These are phyloP conservation scores for Drosophila baimaii DNA, from an alignment of 1,140 invertebrate genomes.

Conservation along the genomic window DNA sequence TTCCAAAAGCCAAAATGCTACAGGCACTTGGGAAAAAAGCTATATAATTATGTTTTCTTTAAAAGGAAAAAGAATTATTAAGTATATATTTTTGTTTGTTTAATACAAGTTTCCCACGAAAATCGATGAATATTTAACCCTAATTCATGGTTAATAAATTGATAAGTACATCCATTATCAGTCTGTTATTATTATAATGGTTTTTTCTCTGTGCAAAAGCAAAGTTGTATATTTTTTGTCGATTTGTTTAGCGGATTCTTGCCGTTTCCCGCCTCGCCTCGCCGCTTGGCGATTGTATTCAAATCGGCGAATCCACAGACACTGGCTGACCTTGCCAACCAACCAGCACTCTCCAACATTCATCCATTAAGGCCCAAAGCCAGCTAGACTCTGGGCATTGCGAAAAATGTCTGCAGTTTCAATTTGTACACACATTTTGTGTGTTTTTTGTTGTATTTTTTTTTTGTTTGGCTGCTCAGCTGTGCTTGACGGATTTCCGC, in stretches of 20 bases:
- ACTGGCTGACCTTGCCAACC: conserved; percentile 73
- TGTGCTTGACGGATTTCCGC: conserved; percentile 76
- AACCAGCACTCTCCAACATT: conserved; percentile 46
- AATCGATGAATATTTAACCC: not conserved
- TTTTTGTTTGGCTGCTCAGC: conserved; percentile 43
- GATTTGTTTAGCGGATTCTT: conserved; percentile 63
- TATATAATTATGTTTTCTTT: not conserved
- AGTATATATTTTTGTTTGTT: not conserved
- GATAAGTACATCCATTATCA: conserved; percentile 9
- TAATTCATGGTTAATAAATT: conserved; percentile 2
- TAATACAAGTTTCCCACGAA: not conserved
- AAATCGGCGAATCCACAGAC: conserved; percentile 54
- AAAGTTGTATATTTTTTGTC: conserved; percentile 25
- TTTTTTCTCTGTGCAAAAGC: conserved; percentile 27
- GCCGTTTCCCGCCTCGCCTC: conserved; percentile 24
- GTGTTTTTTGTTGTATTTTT: not conserved
- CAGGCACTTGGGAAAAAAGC: not conserved
- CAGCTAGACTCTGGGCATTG: conserved; percentile 31
- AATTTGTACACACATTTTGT: conserved; percentile 54
- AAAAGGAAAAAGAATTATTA: not conserved
- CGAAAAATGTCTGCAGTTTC: conserved; percentile 51
- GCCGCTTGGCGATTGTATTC: conserved; percentile 67
- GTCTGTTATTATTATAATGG: conserved; percentile 1
- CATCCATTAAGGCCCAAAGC: conserved; percentile 32
- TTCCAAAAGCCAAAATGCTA: not conserved